Conservation (phyloP, 1,140 invertebrate species). For the Campoletis sonorensis region DNA sequence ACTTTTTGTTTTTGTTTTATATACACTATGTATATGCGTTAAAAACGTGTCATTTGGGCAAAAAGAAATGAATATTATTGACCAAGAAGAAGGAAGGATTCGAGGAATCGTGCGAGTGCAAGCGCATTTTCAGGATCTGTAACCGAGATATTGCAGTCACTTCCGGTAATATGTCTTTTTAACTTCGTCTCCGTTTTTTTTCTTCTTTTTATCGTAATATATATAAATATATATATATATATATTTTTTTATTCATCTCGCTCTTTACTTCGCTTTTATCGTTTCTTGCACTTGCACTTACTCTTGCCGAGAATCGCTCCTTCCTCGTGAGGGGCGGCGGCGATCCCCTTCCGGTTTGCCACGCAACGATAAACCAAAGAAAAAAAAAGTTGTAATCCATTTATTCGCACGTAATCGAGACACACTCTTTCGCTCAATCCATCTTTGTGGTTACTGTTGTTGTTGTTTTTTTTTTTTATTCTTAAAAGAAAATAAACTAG, state of each 20-base stretch:
- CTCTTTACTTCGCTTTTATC: not conserved
- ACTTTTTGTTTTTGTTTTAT: slow-evolving; percentile 5
- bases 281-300: not conserved
- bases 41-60: not conserved
- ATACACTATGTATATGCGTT: not conserved
- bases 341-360: slow-evolving; percentile 18
- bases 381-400: not conserved
- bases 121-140: not conserved
- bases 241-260: too few relatives aligned
- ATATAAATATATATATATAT: too few relatives aligned
- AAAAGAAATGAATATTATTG: not conserved
- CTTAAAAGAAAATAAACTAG: not conserved
- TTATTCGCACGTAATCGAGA: not conserved
- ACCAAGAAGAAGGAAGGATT: not conserved
- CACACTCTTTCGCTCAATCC: not conserved
- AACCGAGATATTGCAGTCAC: slow-evolving; percentile 14
- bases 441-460: too few relatives aligned
- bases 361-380: slow-evolving; percentile 16
- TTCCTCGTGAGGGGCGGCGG: slow-evolving; percentile 3
- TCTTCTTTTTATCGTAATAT: not conserved
- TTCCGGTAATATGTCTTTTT: not conserved
- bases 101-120: not conserved
- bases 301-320: not conserved
- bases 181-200: not conserved
- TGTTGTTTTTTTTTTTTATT: not conserved